These are phyloP conservation scores for Cecidostiba fungosa DNA, from an alignment of 2,888 invertebrate genomes.

Conservation along the genomic window DNA sequence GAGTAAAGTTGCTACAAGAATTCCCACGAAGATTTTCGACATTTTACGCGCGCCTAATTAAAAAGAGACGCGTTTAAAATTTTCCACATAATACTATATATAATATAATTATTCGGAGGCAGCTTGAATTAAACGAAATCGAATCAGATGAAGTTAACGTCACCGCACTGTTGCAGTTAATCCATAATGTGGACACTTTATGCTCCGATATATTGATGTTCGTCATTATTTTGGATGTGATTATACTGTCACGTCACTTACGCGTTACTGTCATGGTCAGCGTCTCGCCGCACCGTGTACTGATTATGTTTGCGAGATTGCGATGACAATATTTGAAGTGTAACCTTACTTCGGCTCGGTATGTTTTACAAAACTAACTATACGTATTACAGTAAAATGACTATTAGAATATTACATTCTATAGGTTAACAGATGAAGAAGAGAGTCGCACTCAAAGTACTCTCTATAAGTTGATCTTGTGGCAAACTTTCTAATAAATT, in stretches of 20 bases:
- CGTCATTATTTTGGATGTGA: not conserved
- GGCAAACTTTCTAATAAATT: conserved; percentile 37
- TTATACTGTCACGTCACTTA: not conserved
- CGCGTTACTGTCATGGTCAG: not conserved
- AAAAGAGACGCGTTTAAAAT: not conserved
- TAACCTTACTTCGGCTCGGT: no score
- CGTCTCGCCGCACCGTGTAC: not conserved
- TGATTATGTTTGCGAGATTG: not conserved
- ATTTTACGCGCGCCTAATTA: not conserved
- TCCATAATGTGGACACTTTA: not conserved
- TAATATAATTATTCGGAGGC: no score
- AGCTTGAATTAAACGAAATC: not conserved
- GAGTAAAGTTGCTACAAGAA: not conserved
- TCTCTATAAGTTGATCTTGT: no score
- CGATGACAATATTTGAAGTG: no score
- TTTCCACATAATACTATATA: no score
- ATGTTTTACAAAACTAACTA: no score
- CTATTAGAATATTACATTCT: no score
- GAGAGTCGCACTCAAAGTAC: no score
- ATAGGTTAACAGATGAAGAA: no score
- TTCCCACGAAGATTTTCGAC: not conserved
- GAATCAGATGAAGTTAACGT: not conserved
- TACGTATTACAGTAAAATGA: no score
- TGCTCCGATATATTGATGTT: not conserved
- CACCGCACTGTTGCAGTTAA: not conserved